These are phyloP conservation scores for Clarias macrocephalus DNA, from an alignment of 2,113 vertebrate species.

Conservation along the genomic window DNA sequence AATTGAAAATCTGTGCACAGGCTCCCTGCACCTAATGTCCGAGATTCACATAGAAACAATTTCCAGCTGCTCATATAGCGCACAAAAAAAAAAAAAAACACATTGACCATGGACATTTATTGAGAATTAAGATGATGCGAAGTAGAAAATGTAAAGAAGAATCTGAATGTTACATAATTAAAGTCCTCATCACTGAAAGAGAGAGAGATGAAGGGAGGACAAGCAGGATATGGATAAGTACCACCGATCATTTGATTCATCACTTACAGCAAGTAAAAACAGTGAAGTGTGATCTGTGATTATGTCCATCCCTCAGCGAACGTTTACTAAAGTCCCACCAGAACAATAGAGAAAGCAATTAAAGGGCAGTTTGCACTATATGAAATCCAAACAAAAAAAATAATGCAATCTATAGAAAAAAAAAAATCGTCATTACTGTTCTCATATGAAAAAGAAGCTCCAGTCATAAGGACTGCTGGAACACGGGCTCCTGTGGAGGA, in stretches of 20 bases:
- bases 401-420: constrained; percentile 52
- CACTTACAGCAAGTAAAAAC: constrained; percentile 8
- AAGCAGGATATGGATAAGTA: constrained; percentile 51
- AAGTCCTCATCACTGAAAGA: constrained; percentile 69
- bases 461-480: constrained; percentile 70
- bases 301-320: not conserved
- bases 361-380: constrained; percentile 56
- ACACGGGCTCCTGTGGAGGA: constrained; percentile 77
- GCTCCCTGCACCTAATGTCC: constrained; percentile 53
- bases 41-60: constrained; percentile 68
- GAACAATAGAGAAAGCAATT: constrained; percentile 45
- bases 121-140: constrained; percentile 65
- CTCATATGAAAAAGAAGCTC: constrained; percentile 80
- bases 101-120: constrained; percentile 72
- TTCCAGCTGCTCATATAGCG: constrained; percentile 69
- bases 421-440: constrained; percentile 42
- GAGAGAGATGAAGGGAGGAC: constrained; percentile 18
- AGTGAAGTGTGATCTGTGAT: not conserved
- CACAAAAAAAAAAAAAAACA: constrained; percentile 58
- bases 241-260: constrained; percentile 42
- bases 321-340: constrained; percentile 4
- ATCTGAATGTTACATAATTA: constrained; percentile 61
- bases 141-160: constrained; percentile 67
- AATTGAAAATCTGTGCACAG: constrained; percentile 48
- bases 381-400: constrained; percentile 58